Percentiles rank a stretch among this genome's conserved stretches.
phyloP scores from a whole-genome alignment of 2,113 vertebrate genomes.

The Noturus placidus region DNA sequence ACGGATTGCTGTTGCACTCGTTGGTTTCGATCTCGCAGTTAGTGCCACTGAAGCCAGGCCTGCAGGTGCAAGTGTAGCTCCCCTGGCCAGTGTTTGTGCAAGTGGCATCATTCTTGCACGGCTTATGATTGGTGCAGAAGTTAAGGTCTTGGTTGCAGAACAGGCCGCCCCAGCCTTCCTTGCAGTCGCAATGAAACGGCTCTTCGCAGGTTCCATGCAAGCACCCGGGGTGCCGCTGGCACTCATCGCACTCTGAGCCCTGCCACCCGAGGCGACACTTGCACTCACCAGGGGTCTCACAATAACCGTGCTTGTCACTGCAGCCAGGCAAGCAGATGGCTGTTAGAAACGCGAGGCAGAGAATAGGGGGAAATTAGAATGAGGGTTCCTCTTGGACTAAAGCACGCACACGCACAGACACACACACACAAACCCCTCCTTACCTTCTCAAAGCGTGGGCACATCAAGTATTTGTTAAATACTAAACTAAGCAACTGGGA shows the following conservation, averaged over 20 bases:
- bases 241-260: slow-evolving; percentile 77
- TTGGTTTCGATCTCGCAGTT: slow-evolving; percentile 78
- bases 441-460: slow-evolving; percentile 34
- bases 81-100: slow-evolving; percentile 84
- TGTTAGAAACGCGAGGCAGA: slow-evolving; percentile 60
- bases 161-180: slow-evolving; percentile 82
- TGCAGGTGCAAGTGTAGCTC: slow-evolving; percentile 81
- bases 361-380: slow-evolving; percentile 50
- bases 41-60: slow-evolving; percentile 69
- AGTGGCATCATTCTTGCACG: slow-evolving; percentile 76
- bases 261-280: slow-evolving; percentile 82
- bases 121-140: slow-evolving; percentile 83
- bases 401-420: slow-evolving; percentile 7
- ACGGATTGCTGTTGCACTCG: slow-evolving; percentile 84
- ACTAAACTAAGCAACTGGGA: slow-evolving; percentile 67
- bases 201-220: slow-evolving; percentile 75
- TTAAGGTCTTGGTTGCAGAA: slow-evolving; percentile 83
- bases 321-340: slow-evolving; percentile 79
- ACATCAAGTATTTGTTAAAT: slow-evolving; percentile 71
- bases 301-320: slow-evolving; percentile 75
- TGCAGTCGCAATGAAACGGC: slow-evolving; percentile 80
- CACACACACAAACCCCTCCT: background rate
- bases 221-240: slow-evolving; percentile 76
- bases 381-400: slow-evolving; percentile 46
- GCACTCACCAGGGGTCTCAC: slow-evolving; percentile 77